These are phyloP conservation scores for Drosophila kanekoi DNA, from an alignment of 2,888 invertebrate genomes.

Conservation along the genomic window DNA sequence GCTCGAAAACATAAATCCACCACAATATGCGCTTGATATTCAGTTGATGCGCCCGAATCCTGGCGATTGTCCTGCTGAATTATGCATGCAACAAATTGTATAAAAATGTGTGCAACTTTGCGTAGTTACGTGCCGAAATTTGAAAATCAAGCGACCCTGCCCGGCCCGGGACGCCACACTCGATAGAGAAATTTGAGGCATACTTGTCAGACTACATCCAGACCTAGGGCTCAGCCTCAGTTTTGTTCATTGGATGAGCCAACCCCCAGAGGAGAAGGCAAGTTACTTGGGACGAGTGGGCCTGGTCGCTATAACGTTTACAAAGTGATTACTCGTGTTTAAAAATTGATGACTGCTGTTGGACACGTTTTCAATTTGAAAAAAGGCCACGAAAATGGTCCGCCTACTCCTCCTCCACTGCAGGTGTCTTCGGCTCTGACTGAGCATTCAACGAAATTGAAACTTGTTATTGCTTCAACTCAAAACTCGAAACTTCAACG, in stretches of 20 bases:
- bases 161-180: constrained; percentile 1
- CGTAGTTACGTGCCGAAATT: constrained; percentile 81
- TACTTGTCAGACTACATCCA: constrained; percentile 54
- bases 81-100: constrained; percentile 83
- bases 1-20: constrained; percentile 73
- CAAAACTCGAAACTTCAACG: constrained; percentile 5
- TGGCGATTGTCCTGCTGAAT: constrained; percentile 72
- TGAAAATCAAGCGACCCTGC: constrained; percentile 63
- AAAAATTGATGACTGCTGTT: constrained; percentile 81
- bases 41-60: constrained; percentile 51
- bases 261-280: constrained; percentile 55
- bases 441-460: constrained; percentile 56
- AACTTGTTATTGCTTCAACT: constrained; percentile 37
- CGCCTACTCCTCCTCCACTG: constrained; percentile 10
- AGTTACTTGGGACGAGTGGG: constrained; percentile 25
- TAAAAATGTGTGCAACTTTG: constrained; percentile 82
- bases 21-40: constrained; percentile 60
- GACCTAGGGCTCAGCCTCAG: constrained; percentile 1
- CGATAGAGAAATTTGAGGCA: constrained; percentile 66
- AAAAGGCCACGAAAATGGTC: constrained; percentile 50
- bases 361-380: constrained; percentile 83
- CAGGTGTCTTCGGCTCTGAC: constrained; percentile 39
- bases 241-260: constrained; percentile 45
- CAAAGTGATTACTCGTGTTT: constrained; percentile 83
- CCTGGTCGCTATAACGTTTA: constrained; percentile 66